Evolutionary conservation across 1,140 invertebrate genomes (phyloP).

Genomic region (Bombus soroeensis): DNA sequence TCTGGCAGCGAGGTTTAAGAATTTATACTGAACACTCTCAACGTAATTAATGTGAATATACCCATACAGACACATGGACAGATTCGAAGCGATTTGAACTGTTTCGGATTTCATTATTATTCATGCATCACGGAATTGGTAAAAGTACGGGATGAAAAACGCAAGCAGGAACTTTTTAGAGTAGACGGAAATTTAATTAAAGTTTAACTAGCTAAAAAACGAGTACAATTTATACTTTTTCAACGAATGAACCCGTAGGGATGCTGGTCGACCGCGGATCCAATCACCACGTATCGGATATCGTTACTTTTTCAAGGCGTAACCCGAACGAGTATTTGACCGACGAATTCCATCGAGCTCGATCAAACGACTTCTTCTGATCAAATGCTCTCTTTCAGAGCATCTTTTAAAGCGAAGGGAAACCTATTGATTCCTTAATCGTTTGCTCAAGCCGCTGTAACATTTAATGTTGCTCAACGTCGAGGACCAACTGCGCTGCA

Average conservation of each 20-base stretch:
- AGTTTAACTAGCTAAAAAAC: background rate
- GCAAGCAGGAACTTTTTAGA: background rate
- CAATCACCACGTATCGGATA: conserved; percentile 33
- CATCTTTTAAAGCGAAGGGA: background rate
- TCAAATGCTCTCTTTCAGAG: background rate
- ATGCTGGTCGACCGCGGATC: conserved; percentile 19
- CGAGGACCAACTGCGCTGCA: background rate
- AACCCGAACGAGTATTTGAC: background rate
- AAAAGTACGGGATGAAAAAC: background rate
- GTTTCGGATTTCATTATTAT: too few relatives aligned
- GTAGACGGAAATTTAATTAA: conserved; percentile 28
- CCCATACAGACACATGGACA: too few relatives aligned
- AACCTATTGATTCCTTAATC: conserved; percentile 35
- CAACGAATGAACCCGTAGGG: background rate
- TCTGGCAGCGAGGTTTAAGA: too few relatives aligned
- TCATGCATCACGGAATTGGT: too few relatives aligned
- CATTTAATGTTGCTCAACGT: too few relatives aligned
- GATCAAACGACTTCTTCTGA: conserved; percentile 24
- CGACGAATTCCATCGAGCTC: conserved; percentile 18
- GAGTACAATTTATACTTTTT: background rate
- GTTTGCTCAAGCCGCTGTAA: background rate
- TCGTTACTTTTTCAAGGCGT: background rate
- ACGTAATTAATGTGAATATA: too few relatives aligned
- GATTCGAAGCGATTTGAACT: too few relatives aligned
- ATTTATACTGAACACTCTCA: too few relatives aligned